Conservation (phyloP, 2,888 invertebrate genomes). For the Lissocephala sabroskyi region DNA sequence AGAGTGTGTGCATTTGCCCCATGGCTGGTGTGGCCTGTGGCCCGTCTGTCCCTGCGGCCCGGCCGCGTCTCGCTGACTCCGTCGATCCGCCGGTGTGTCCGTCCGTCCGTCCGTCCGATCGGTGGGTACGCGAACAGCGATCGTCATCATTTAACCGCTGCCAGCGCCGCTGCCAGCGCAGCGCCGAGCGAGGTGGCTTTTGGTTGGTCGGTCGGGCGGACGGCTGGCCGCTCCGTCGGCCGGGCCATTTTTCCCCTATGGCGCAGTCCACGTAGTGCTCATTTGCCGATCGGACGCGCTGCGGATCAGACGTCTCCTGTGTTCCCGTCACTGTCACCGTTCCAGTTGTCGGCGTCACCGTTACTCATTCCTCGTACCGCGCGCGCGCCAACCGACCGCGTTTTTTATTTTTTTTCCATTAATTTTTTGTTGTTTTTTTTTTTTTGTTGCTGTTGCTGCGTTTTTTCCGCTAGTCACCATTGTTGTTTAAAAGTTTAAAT, state of each 20-base stretch:
- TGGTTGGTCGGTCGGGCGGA: conserved; percentile 9
- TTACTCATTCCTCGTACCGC: conserved; percentile 16
- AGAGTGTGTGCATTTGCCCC: background rate
- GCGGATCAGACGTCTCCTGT: conserved; percentile 39
- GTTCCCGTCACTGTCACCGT: conserved; percentile 9
- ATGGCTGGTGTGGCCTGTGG: no score
- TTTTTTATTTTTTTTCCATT: conserved; percentile 7
- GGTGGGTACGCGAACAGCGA: background rate
- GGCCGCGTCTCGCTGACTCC: no score
- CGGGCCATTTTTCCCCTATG: conserved; percentile 39
- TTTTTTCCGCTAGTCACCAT: no score
- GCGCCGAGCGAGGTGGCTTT: background rate
- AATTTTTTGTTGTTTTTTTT: conserved; percentile 1
- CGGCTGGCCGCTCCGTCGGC: background rate
- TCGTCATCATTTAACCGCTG: background rate
- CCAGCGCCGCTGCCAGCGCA: background rate
- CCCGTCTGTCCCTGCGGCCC: background rate
- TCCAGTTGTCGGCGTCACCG: conserved; percentile 2
- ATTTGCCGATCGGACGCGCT: conserved; percentile 61
- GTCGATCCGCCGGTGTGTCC: no score
- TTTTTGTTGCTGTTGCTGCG: background rate
- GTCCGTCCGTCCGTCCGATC: background rate
- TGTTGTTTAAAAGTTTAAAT: conserved; percentile 1
- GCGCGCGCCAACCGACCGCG: conserved; percentile 8
- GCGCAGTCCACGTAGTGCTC: conserved; percentile 54